A percentile compares a stretch with the other conserved stretches of the same genome.
Evolutionary conservation across 30 jellyfish, hydroid and myxozoan species (phyloP).

Genomic region (Cassiopea andromeda): DNA sequence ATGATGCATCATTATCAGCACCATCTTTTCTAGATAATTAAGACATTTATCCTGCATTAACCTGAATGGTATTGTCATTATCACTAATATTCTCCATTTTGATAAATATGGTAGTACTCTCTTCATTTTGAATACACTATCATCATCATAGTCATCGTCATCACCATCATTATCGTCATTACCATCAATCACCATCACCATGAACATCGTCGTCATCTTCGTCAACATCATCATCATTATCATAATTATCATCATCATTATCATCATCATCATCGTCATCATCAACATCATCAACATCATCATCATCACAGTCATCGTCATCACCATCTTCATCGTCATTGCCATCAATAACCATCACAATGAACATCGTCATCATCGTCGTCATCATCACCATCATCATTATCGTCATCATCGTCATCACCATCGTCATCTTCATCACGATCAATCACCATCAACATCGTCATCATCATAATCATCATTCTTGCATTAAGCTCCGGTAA

Average conservation of each 20-base stretch:
- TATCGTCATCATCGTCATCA: background rate
- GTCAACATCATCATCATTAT: background rate
- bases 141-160: background rate
- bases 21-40: too few species aligned
- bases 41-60: too few species aligned
- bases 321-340: background rate
- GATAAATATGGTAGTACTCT: background rate
- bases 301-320: background rate
- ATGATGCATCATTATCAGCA: too few species aligned
- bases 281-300: background rate
- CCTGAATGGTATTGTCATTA: background rate
- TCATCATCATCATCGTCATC: background rate
- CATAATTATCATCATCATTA: background rate
- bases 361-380: background rate
- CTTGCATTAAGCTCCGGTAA: too few species aligned
- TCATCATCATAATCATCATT: too few species aligned
- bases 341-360: background rate
- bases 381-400: background rate
- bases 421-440: background rate
- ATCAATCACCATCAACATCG: background rate
- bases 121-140: background rate
- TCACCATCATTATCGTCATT: background rate
- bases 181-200: background rate
- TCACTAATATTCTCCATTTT: background rate
- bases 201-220: background rate